phyloP scores from a whole-genome alignment of 1,140 invertebrate genomes.

The silkworm (Bombyx mori) region DNA sequence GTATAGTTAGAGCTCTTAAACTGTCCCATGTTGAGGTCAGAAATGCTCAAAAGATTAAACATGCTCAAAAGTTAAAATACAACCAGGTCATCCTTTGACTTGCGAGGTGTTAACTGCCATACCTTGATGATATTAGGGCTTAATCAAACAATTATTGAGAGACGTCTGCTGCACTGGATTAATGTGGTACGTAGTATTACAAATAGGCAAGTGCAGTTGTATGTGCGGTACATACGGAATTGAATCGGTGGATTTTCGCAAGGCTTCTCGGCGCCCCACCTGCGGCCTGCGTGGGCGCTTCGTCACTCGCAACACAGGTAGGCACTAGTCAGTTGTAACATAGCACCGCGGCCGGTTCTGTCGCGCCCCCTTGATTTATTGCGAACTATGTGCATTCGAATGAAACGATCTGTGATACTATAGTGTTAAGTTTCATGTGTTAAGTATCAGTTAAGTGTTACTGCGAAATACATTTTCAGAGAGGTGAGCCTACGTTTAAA shows the following conservation, averaged over 20 bases:
- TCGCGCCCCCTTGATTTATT: constrained; percentile 21
- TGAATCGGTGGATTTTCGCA: constrained; percentile 49
- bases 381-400: constrained; percentile 46
- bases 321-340: constrained; percentile 24
- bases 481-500: constrained; percentile 19
- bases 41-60: too few relatives aligned
- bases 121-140: too few relatives aligned
- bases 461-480: constrained; percentile 14
- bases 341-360: constrained; percentile 30
- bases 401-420: constrained; percentile 58
- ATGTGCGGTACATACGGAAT: too few relatives aligned
- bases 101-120: too few relatives aligned
- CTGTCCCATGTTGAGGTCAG: too few relatives aligned
- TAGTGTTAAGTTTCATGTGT: constrained; percentile 51
- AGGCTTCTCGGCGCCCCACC: constrained; percentile 59
- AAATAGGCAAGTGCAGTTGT: too few relatives aligned
- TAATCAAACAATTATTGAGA: too few relatives aligned
- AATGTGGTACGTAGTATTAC: too few relatives aligned
- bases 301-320: constrained; percentile 19
- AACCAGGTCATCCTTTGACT: too few relatives aligned
- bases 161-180: too few relatives aligned
- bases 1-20: too few relatives aligned
- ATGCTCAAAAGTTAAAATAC: too few relatives aligned
- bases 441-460: constrained; percentile 21
- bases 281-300: constrained; percentile 26